phyloP scores from a whole-genome alignment of 1,140 invertebrate species.

The Hypothenemus hampei region DNA sequence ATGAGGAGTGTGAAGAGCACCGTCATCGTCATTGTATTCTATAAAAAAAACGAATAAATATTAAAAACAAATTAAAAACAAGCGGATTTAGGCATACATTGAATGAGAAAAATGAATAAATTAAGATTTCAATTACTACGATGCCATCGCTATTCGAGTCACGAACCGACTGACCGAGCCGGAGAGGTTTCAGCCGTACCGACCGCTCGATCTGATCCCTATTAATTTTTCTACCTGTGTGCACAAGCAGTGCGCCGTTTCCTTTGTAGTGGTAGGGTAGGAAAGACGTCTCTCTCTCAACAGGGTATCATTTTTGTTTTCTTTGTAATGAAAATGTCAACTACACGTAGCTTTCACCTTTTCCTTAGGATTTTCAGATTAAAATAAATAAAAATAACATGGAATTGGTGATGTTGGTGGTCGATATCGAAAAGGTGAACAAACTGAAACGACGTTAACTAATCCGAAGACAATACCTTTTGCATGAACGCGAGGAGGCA shows the following conservation, averaged over 20 bases:
- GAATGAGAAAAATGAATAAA: neutral
- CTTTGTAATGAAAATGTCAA: neutral
- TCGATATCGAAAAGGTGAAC: slow-evolving; percentile 19
- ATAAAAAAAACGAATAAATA: slow-evolving; percentile 37
- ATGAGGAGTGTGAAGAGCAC: slow-evolving; percentile 41
- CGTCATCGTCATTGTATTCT: slow-evolving; percentile 32
- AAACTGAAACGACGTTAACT: slow-evolving; percentile 23
- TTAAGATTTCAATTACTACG: neutral
- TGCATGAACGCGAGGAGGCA: slow-evolving; percentile 1
- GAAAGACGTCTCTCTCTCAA: neutral
- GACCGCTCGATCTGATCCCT: neutral
- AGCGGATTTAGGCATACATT: neutral
- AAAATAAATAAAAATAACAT: neutral
- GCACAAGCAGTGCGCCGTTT: neutral
- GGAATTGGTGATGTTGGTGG: neutral
- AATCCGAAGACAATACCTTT: slow-evolving; percentile 24
- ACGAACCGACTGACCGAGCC: no score
- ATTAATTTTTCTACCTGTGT: neutral
- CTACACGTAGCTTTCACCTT: no score
- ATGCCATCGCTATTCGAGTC: no score
- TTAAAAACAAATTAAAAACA: neutral
- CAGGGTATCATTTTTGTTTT: neutral
- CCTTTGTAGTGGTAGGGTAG: neutral
- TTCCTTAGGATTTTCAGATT: no score
- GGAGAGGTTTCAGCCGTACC: neutral